Evolutionary conservation across 1,140 invertebrate species (phyloP).

Genomic region (Hetaerina americana): DNA sequence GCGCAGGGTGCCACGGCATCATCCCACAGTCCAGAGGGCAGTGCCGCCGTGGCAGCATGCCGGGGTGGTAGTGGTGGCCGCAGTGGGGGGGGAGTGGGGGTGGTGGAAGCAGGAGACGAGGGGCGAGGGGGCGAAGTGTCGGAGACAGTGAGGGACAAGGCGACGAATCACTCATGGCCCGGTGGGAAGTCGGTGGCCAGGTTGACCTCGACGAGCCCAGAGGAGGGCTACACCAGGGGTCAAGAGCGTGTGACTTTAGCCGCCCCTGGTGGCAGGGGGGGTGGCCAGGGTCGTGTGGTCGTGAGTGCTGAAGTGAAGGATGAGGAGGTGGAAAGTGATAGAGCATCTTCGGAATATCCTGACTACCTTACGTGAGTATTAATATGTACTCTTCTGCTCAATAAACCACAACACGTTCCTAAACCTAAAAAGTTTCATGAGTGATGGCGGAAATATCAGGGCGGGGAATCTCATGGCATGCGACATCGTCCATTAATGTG

Average conservation of each 20-base stretch:
- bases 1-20: neutral
- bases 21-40: neutral
- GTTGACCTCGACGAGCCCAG: conserved; percentile 25
- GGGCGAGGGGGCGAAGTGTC: too few species aligned
- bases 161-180: too few species aligned
- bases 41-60: neutral
- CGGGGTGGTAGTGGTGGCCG: neutral
- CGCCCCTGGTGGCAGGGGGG: conserved; percentile 14
- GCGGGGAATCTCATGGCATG: too few species aligned
- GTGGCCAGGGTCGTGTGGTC: conserved; percentile 17
- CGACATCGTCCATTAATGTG: too few species aligned
- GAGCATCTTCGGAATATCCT: conserved; percentile 28
- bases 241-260: conserved; percentile 13
- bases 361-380: conserved; percentile 39
- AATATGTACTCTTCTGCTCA: too few species aligned
- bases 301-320: conserved; percentile 28
- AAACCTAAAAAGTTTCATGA: too few species aligned
- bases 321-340: conserved; percentile 7
- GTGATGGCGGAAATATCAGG: too few species aligned
- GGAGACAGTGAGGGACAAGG: too few species aligned
- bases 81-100: neutral
- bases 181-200: conserved; percentile 17
- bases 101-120: too few species aligned
- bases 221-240: conserved; percentile 16
- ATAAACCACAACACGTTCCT: too few species aligned